Evolutionary conservation across 2,113 vertebrate species (phyloP), one percentile per base, ranked within the genome.

Genomic region (Natator depressus): DNA sequence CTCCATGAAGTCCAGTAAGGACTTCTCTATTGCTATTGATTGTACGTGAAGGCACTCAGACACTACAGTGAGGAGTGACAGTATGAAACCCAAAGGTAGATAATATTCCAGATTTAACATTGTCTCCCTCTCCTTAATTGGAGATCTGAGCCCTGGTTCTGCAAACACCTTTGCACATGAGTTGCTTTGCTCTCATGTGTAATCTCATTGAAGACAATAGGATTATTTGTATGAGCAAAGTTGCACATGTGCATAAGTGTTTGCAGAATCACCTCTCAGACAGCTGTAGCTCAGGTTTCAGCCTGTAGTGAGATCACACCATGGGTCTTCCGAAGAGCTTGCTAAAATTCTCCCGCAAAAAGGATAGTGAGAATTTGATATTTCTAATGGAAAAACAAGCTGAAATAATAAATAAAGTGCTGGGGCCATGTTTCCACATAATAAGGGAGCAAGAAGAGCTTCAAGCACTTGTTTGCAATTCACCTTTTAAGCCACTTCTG

Each of bases 401-500:
- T 62, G 82, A 84, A 46, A 27, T 51, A 53, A 80, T 53, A 22
- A 81, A 81, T 38, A 54, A 59, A 49, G 46, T 65, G 22, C 25
- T 27, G 46, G 47, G 49, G 10, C 20, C 38, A 31, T 80, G 25
- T 80, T 80, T 89, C 38, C 14, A 35, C 38, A 89, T 54, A 12
- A 42, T 72, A 91, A 82, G 59, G n/a, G 29, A 78, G 51, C 35
- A 82, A 53, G 49, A 47, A 91, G 51, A 31, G 80, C 16, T 78
- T 42, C 16, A 57, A 11, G n/a, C n/a, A 38, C 69, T 38, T 38
- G 3, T 42, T 22, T 38, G n/a, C 82, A 87, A 62, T 62, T 31
- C 12, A 62, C 14, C 84, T 69, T 94, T 96, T 86, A 93, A 96
- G 75, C 47, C 85, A 0, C 65, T 95, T 42, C 82, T 84, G 50